These are phyloP conservation scores for Cirrhinus molitorella DNA, from an alignment of 2,797 vertebrate species.

Conservation along the genomic window DNA sequence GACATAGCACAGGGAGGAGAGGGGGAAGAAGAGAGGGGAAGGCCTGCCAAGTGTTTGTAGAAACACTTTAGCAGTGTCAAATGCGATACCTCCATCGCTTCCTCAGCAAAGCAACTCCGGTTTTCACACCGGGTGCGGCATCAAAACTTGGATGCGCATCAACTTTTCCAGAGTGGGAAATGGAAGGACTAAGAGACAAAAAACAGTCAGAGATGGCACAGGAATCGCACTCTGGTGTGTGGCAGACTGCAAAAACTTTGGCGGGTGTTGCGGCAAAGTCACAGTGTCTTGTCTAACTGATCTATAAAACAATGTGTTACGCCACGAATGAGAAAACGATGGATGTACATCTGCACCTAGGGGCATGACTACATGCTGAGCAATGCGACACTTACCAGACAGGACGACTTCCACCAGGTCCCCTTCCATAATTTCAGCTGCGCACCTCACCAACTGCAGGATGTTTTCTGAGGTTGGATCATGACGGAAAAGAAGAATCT, in stretches of 20 bases:
- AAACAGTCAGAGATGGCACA: slow-evolving; percentile 46
- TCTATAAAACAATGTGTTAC: slow-evolving; percentile 11
- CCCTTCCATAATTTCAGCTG: slow-evolving; percentile 93
- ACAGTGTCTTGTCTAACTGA: slow-evolving; percentile 20
- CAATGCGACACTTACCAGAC: slow-evolving; percentile 82
- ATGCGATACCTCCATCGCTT: slow-evolving; percentile 62
- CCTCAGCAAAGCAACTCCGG: slow-evolving; percentile 58
- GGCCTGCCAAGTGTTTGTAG: slow-evolving; percentile 65
- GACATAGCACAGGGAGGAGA: slow-evolving; percentile 52
- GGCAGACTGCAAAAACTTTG: slow-evolving; percentile 37
- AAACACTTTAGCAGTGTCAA: slow-evolving; percentile 70
- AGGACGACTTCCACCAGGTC: slow-evolving; percentile 96
- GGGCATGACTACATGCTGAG: neutral
- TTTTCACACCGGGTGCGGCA: slow-evolving; percentile 58
- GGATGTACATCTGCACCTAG: neutral
- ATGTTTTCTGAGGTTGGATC: slow-evolving; percentile 91
- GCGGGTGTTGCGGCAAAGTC: slow-evolving; percentile 2
- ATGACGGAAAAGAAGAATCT: slow-evolving; percentile 96
- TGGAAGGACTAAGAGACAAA: slow-evolving; percentile 35
- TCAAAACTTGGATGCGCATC: slow-evolving; percentile 60
- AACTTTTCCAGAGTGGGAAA: slow-evolving; percentile 59
- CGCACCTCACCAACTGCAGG: slow-evolving; percentile 91
- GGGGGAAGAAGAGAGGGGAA: slow-evolving; percentile 47
- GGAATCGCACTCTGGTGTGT: slow-evolving; percentile 35
- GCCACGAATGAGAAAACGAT: neutral